phyloP scores from a whole-genome alignment of 1,140 invertebrate genomes.

The Dendrolimus kikuchii region DNA sequence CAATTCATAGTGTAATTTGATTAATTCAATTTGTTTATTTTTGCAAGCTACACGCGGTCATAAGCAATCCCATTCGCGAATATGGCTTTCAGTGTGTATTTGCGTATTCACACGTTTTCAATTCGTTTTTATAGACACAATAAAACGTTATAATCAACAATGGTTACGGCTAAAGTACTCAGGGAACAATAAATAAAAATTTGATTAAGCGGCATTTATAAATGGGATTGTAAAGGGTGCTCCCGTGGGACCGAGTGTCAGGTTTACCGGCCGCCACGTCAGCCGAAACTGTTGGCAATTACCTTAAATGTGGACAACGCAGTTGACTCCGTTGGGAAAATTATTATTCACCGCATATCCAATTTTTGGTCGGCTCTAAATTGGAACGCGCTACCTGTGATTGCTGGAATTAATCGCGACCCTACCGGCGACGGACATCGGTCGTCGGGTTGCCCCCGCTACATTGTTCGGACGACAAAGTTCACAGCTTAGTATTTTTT shows the following conservation, averaged over 20 bases:
- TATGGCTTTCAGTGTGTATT: constrained; percentile 1
- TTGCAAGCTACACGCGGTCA: no score
- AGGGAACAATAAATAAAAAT: constrained; percentile 49
- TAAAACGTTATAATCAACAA: no score
- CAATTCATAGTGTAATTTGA: no score
- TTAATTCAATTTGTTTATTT: no score
- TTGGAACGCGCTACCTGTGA: constrained; percentile 53
- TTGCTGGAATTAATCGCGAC: constrained; percentile 41
- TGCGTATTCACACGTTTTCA: not conserved
- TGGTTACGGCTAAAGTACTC: constrained; percentile 8
- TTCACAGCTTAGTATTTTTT: constrained; percentile 2
- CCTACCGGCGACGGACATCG: constrained; percentile 8
- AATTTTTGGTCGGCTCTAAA: constrained; percentile 61
- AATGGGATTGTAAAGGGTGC: constrained; percentile 65
- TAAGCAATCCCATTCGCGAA: not conserved
- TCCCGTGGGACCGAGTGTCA: constrained; percentile 56
- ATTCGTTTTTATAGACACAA: no score
- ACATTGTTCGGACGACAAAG: constrained; percentile 4
- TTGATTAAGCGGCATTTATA: constrained; percentile 65
- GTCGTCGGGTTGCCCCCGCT: no score
- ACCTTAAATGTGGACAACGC: constrained; percentile 71
- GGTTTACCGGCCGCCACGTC: constrained; percentile 58
- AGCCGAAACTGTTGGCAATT: constrained; percentile 68
- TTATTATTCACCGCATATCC: constrained; percentile 66
- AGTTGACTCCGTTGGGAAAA: constrained; percentile 57